Conservation (phyloP, 2,888 invertebrate species). For the Dryobotodes eremita region DNA sequence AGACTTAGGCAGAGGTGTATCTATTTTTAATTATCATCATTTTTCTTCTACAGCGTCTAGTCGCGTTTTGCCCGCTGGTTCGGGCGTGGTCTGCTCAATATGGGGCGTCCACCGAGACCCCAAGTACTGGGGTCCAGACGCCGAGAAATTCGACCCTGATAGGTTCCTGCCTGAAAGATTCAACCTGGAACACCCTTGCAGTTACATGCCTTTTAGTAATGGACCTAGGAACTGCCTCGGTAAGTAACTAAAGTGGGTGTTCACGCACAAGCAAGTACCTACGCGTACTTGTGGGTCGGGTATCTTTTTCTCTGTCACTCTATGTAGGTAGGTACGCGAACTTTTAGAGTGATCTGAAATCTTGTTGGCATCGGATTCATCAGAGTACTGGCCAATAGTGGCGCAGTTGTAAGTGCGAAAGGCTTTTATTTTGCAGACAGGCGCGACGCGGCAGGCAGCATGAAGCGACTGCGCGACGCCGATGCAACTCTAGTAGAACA, state of each 20-base stretch:
- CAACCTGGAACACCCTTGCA: no score
- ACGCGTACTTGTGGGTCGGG: background rate
- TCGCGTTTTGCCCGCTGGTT: conserved; percentile 84
- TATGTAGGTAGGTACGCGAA: background rate
- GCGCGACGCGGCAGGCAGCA: no score
- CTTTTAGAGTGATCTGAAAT: background rate
- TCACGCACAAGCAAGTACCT: background rate
- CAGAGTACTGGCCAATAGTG: background rate
- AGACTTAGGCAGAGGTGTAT: no score
- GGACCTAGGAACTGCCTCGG: conserved; percentile 90
- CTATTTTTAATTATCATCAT: background rate
- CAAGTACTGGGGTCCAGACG: no score
- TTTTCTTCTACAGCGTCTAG: conserved; percentile 79
- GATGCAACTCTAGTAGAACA: no score
- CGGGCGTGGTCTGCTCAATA: conserved; percentile 85
- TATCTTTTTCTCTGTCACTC: background rate
- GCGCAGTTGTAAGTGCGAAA: background rate
- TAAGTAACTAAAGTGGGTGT: conserved; percentile 67
- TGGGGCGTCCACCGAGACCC: conserved; percentile 90
- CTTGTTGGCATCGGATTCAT: background rate
- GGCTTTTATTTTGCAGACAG: no score
- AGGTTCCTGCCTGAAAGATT: no score
- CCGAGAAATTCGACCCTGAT: no score
- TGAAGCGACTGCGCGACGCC: no score
- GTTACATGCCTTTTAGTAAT: conserved; percentile 58